Conservation (phyloP, 2,888 invertebrate genomes). For the Diogma glabrata region DNA sequence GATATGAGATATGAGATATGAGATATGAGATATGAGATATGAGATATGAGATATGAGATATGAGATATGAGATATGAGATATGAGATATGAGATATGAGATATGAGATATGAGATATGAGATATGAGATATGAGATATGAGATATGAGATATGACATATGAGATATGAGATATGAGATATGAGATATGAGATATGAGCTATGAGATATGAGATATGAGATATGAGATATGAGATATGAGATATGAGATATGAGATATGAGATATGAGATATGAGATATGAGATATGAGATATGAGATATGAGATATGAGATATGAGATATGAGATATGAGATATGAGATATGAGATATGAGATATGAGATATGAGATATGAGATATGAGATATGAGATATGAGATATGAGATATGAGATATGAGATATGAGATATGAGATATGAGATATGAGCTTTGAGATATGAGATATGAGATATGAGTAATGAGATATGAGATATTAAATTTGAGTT, state of each 20-base stretch:
- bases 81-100: too few species aligned
- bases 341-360: background rate
- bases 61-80: too few species aligned
- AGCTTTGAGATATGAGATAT: background rate
- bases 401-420: background rate
- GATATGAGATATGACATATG: background rate
- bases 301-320: background rate
- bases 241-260: background rate
- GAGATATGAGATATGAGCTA: background rate
- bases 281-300: background rate
- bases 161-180: background rate
- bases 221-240: background rate
- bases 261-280: background rate
- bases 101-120: background rate
- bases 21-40: too few species aligned
- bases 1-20: too few species aligned
- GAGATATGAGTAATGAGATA: background rate
- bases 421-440: background rate
- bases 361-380: background rate
- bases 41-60: too few species aligned
- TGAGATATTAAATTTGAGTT: background rate
- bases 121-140: background rate
- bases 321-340: background rate
- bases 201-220: background rate
- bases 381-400: background rate